Percentiles rank a stretch among this genome's conserved stretches.
phyloP scores from a whole-genome alignment of 30 jellyfish, hydroid and myxozoan species.

The Cassiopea andromeda region DNA sequence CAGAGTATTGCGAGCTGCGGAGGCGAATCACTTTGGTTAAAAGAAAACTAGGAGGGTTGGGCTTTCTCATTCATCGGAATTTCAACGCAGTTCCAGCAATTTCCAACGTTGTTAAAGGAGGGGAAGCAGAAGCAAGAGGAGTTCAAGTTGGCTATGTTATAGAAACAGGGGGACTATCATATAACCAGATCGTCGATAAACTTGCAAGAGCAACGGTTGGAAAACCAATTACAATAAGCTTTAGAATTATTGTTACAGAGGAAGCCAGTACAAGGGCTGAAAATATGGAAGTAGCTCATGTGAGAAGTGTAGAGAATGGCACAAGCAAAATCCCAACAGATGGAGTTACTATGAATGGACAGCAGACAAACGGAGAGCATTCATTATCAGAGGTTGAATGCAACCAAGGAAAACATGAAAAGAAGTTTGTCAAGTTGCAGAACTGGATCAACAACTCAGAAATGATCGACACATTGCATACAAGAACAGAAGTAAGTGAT shows the following conservation, averaged over 20 bases:
- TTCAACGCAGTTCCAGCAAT: constrained; percentile 27
- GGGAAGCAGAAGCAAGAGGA: constrained; percentile 80
- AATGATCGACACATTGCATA: constrained; percentile 44
- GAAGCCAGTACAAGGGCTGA: background rate
- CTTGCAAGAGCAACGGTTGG: constrained; percentile 71
- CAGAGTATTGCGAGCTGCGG: background rate
- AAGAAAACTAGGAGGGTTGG: constrained; percentile 82
- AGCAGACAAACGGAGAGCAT: background rate
- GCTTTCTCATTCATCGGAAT: constrained; percentile 56
- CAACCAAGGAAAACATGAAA: background rate
- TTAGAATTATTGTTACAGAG: constrained; percentile 21
- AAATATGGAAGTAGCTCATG: constrained; percentile 4
- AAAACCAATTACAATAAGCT: constrained; percentile 34
- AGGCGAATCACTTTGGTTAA: constrained; percentile 60
- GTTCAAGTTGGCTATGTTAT: constrained; percentile 69
- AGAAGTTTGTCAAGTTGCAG: constrained; percentile 5
- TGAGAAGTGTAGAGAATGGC: background rate
- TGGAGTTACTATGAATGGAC: background rate
- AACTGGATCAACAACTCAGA: constrained; percentile 27
- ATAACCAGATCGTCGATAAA: constrained; percentile 43
- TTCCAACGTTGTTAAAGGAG: constrained; percentile 64
- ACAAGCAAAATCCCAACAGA: background rate
- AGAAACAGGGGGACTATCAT: constrained; percentile 41
- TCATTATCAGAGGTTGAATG: background rate
- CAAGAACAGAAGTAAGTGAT: constrained; percentile 6